Percentiles rank a stretch among this genome's conserved stretches.
phyloP scores from a whole-genome alignment of 2,113 vertebrate genomes.

The Leucopsar rothschildi region DNA sequence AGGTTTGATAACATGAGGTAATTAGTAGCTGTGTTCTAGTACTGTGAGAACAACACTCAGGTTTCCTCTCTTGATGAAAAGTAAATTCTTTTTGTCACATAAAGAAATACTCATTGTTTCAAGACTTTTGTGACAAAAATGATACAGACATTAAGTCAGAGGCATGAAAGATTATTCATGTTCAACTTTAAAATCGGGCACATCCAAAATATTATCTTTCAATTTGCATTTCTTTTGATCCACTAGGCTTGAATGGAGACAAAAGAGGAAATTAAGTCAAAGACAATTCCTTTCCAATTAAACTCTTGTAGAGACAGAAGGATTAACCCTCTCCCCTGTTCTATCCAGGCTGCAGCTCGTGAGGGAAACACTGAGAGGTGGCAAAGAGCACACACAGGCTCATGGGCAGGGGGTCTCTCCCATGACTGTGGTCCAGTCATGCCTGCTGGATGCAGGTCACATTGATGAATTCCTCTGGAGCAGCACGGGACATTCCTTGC shows the following conservation, averaged over 20 bases:
- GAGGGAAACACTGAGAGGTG: accelerated
- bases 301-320: not conserved
- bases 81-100: not conserved
- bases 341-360: not conserved
- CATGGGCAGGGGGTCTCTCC: not conserved
- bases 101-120: not conserved
- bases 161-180: not conserved
- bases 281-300: conserved; percentile 20
- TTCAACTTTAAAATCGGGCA: conserved; percentile 6
- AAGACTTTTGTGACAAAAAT: conserved; percentile 2
- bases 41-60: not conserved
- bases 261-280: conserved; percentile 32
- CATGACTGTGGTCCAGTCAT: accelerated
- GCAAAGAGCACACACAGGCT: accelerated
- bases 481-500: not conserved
- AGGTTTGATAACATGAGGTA: not conserved
- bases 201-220: conserved; percentile 24
- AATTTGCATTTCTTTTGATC: conserved; percentile 42
- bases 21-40: not conserved
- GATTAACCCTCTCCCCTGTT: not conserved
- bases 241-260: not conserved
- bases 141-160: not conserved
- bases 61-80: not conserved
- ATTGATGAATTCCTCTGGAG: not conserved
- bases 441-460: not conserved